Conservation (phyloP, 2,113 vertebrate genomes). For the Meles meles region DNA sequence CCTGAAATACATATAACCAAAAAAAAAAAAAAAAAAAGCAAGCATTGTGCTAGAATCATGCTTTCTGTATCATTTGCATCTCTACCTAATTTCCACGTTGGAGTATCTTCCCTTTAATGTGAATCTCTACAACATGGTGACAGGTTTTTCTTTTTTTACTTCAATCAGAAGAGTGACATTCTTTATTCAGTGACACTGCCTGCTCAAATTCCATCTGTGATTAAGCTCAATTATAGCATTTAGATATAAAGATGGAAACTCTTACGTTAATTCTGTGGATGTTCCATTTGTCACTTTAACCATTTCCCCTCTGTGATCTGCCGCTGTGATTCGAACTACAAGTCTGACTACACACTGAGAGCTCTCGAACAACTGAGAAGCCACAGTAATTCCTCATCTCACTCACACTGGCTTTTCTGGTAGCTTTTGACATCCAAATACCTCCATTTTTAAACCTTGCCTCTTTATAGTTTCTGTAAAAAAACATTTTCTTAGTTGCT, state of each 20-base stretch:
- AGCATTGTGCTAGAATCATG: neutral
- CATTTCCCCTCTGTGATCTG: neutral
- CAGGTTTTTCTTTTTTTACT: neutral
- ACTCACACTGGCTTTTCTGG: neutral
- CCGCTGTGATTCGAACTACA: neutral
- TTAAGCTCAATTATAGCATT: neutral
- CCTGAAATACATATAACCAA: neutral
- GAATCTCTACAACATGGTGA: neutral
- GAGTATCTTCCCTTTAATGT: neutral
- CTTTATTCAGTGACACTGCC: neutral
- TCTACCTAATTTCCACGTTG: neutral
- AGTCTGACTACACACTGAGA: neutral
- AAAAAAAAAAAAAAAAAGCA: neutral
- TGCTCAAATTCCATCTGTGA: neutral
- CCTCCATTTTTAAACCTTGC: neutral
- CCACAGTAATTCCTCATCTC: neutral
- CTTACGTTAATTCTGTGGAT: neutral
- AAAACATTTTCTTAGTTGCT: neutral
- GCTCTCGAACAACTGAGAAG: neutral
- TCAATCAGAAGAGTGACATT: neutral
- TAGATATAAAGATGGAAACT: constrained; percentile 6
- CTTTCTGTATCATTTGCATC: neutral
- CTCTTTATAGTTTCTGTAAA: neutral
- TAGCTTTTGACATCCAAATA: neutral
- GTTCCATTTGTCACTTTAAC: neutral